Base-by-base conservation (phyloP, 2,888 invertebrate species). In the Eilema depressum region DNA sequence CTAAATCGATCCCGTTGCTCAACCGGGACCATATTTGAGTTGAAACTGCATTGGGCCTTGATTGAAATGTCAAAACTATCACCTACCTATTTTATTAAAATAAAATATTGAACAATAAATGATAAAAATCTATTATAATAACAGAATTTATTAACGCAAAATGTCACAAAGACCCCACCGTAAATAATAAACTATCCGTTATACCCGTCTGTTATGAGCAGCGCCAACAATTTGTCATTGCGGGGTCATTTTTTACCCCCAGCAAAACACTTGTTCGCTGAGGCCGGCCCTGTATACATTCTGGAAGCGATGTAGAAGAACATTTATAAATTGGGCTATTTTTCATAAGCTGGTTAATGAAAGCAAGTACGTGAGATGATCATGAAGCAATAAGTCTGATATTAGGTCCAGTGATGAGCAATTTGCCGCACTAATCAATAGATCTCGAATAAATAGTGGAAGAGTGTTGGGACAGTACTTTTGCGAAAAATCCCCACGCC, bases 161-260 rank as follows among this genome's bases (percentile, higher is more conserved):
- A 61, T 59, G 57, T 33, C 47, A 65, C 25, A 69, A 61, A 14
- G 33, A 37, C 56, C n/a, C 62, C 41, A 57, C 30, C 23, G 10
- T 30, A 57, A 66, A 64, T 53, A 47, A 59, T 14, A 37, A 69
- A 70, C 70, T 63, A 47, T 64, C 7, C 30, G 25, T 53, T 60
- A 37, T 61, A 25, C n/a, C 23, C 65, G 33, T 64, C 61, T 65
- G 65, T 67, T 68, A 8, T 30, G 61, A 63, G 56, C 60, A 68
- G 64, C 59, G 20, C 28, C 26, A 26, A 56, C 70, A 53, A 75
- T 78, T 77, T 80, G 75, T 78, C 81, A 83, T 81, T 69, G 71
- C 81, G 80, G 20, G 80, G 83, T 33, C 63, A 71, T 74, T 75
- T 76, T 80, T 79, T 78, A 78, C 59, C n/a, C 69, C 41, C 41